These are phyloP conservation scores for Diaphora mendica DNA, from an alignment of 2,888 invertebrate species.

Conservation along the genomic window DNA sequence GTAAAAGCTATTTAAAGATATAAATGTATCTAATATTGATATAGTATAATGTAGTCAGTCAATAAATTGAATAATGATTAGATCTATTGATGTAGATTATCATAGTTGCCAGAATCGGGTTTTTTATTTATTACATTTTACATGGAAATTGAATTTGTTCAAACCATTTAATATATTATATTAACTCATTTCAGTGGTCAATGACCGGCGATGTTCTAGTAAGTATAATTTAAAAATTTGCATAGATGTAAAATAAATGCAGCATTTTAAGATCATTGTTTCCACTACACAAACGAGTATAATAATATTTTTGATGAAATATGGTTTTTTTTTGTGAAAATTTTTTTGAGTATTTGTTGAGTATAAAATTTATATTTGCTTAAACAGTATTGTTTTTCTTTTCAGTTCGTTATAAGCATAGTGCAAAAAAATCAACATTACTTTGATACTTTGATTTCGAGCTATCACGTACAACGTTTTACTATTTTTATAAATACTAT, in stretches of 20 bases:
- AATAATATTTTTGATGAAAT: not conserved
- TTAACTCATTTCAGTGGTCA: not conserved
- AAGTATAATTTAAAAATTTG: not conserved
- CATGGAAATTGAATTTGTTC: not conserved
- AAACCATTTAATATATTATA: not conserved
- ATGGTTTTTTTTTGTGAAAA: not conserved
- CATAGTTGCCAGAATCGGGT: not conserved
- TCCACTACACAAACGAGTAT: not conserved
- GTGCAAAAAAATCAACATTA: not conserved
- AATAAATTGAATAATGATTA: not conserved
- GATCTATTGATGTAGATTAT: not conserved
- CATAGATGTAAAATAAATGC: not conserved
- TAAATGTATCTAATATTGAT: not conserved
- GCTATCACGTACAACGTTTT: no score
- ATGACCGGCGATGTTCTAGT: not conserved
- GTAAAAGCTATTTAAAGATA: no score
- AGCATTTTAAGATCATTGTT: not conserved
- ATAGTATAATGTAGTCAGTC: not conserved
- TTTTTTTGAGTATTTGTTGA: not conserved
- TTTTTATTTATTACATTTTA: not conserved
- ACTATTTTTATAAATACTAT: no score
- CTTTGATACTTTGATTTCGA: not conserved
- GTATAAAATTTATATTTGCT: not conserved
- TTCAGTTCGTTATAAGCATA: not conserved
- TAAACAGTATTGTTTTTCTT: not conserved